Base-by-base conservation (phyloP, 2,113 vertebrate species). In the Myotis lucifugus region DNA sequence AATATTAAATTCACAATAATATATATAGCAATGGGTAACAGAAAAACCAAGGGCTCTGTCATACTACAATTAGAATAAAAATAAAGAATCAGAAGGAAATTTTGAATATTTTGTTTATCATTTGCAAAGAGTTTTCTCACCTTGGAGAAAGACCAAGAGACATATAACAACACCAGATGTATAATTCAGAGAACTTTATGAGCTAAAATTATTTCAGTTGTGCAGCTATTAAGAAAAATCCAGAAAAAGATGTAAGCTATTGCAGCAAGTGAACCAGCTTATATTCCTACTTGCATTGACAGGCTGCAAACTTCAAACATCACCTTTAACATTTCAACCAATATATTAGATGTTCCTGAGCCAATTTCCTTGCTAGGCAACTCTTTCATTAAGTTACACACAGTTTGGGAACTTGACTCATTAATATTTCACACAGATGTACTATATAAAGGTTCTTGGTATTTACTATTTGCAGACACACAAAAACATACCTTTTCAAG, bases 381-480 rank as follows among this genome's bases (percentile, higher is more conserved):
- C 77, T 93, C 54, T 96, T 87, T 81, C 82, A 83, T 46, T 89
- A 92, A 96, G 82, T 92, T 86, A 93, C 56, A 96, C 34, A 83
- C 27, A 95, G 77, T 54, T 88, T 85, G 61, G 61, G 72, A 92
- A 96, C 85, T 92, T 90, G 52, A 95, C 90, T 97, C 73, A 88
- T 94, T 96, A 97, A 97, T 95, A 95, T 91, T 97, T 97, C 66
- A 96, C 86, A 90, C 46, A 96, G 50, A 70, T 97, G 37, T 91
- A 25, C 42, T 74, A 52, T 88, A 76, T 37, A 70, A 92, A 70
- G 40, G 23, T 91, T 34, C 72, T 61, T 96, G 84, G 37, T 94
- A 91, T 93, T 97, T 95, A 90, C 72, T 94, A 90, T 93, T 97
- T 95, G 69, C 64, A 96, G 94, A 92, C 64, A 76, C 67, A 85